Base-by-base conservation (phyloP, 2,797 vertebrate species). In the Cyprinodon diabolis region DNA sequence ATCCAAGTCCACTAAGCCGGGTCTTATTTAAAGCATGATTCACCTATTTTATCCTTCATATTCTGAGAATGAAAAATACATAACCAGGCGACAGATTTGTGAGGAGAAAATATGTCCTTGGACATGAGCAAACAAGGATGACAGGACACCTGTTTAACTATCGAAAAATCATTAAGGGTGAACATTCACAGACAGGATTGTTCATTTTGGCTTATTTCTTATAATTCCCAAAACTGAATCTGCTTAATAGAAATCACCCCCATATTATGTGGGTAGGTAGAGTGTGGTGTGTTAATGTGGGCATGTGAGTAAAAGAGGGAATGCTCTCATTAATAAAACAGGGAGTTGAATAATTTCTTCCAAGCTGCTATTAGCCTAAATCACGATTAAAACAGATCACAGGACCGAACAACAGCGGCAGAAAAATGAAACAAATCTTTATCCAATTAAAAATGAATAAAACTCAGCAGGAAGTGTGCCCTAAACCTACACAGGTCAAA, bases 401-500 rank as follows among this genome's bases (percentile, higher is more conserved):
- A 72, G 30, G 56, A 82, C 68, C 47, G 74, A 83, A 68, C 52
- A 10, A 66, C 69, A 67, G 56, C 71, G 68, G 49, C 4, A 19
- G 43, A n/a, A 70, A 83, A 80, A 80, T 52, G 57, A 86, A 82
- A 49, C 8, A 2, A 25, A 43, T 68, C 49, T 66, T 77, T 75
- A 58, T 71, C 78, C 83, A 85, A 85, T 91, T 86, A 86, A 86
- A 90, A 83, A 67, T 68, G 69, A 90, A 81, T 80, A 85, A 83
- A 37, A 23, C 52, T 47, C 70, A 58, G 63, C 63, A 67, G 56
- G 72, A 69, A 40, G 63, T 51, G 55, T 48, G 76, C 72, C 17
- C 56, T 11, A 43, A 85, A 80, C 86, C 79, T 76, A 67, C 81
- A 73, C 75, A 40, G 84, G 89, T 88, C 86, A 85, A 58, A 76